Conservation (phyloP, 2,797 vertebrate species). For the Thamnophis elegans region DNA sequence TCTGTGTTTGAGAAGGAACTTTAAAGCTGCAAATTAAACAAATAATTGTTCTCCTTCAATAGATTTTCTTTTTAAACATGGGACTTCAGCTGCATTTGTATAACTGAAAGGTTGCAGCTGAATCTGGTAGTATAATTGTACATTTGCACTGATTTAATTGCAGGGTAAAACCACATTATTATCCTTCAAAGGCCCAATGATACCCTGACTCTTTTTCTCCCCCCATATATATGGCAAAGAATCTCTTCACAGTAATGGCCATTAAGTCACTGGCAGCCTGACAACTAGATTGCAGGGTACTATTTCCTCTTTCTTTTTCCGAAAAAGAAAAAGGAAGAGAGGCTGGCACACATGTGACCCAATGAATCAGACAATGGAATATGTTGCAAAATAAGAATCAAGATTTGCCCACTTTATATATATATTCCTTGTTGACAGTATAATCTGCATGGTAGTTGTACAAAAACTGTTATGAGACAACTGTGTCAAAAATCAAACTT, state of each 20-base stretch:
- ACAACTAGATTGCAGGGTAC: slow-evolving; percentile 69
- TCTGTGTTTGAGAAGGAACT: slow-evolving; percentile 16
- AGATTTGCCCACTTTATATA: slow-evolving; percentile 40
- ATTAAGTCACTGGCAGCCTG: slow-evolving; percentile 68
- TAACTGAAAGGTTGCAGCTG: slow-evolving; percentile 53
- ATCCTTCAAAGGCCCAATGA: slow-evolving; percentile 63
- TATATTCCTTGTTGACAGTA: slow-evolving; percentile 35
- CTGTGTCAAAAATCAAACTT: slow-evolving; percentile 16
- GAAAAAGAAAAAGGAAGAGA: slow-evolving; percentile 33
- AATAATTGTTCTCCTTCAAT: slow-evolving; percentile 18
- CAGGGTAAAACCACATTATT: slow-evolving; percentile 57
- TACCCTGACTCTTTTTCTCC: slow-evolving; percentile 48
- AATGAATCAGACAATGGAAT: slow-evolving; percentile 36
- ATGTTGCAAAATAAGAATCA: slow-evolving; percentile 43
- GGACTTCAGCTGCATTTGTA: slow-evolving; percentile 40
- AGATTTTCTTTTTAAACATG: slow-evolving; percentile 3
- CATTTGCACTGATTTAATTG: slow-evolving; percentile 53
- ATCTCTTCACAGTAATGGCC: slow-evolving; percentile 61
- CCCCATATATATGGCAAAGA: slow-evolving; percentile 50
- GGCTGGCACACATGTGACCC: slow-evolving; percentile 33
- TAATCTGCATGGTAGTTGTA: slow-evolving; percentile 13
- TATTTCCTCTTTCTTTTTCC: slow-evolving; percentile 46
- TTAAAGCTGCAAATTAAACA: slow-evolving; percentile 14
- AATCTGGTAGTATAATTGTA: slow-evolving; percentile 54
- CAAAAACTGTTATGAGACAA: neutral